phyloP scores from a whole-genome alignment of 2,113 vertebrate species.

The Dendropsophus ebraccatus region DNA sequence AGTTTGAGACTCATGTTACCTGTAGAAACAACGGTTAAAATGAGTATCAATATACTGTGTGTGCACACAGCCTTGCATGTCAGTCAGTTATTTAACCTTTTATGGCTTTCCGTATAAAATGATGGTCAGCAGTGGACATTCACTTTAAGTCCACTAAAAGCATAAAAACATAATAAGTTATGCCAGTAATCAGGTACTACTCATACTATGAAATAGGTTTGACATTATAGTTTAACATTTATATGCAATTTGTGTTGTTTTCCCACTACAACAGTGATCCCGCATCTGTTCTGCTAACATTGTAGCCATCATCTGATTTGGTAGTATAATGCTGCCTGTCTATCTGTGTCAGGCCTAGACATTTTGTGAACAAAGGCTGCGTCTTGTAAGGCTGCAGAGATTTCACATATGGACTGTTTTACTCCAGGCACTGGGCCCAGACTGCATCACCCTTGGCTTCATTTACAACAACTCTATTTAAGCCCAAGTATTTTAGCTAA shows the following conservation, averaged over 20 bases:
- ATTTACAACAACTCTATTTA: slow-evolving; percentile 73
- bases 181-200: background rate
- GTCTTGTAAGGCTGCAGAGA: slow-evolving; percentile 75
- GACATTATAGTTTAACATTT: too few species aligned
- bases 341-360: slow-evolving; percentile 75
- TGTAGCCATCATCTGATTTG: slow-evolving; percentile 74
- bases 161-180: background rate
- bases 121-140: too few species aligned
- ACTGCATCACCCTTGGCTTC: slow-evolving; percentile 78
- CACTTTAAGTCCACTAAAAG: too few species aligned
- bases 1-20: too few species aligned
- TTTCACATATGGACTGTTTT: slow-evolving; percentile 81
- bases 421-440: slow-evolving; percentile 78
- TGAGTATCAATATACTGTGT: too few species aligned
- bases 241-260: background rate
- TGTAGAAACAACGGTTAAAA: too few species aligned
- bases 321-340: slow-evolving; percentile 71
- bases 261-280: background rate
- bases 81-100: too few species aligned
- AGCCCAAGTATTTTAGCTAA: slow-evolving; percentile 69
- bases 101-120: too few species aligned
- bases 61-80: too few species aligned
- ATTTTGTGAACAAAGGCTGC: slow-evolving; percentile 81
- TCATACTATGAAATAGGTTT: background rate
- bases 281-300: background rate